Evolutionary conservation across 2,888 invertebrate genomes (phyloP).

Genomic region (Metalampra italica): DNA sequence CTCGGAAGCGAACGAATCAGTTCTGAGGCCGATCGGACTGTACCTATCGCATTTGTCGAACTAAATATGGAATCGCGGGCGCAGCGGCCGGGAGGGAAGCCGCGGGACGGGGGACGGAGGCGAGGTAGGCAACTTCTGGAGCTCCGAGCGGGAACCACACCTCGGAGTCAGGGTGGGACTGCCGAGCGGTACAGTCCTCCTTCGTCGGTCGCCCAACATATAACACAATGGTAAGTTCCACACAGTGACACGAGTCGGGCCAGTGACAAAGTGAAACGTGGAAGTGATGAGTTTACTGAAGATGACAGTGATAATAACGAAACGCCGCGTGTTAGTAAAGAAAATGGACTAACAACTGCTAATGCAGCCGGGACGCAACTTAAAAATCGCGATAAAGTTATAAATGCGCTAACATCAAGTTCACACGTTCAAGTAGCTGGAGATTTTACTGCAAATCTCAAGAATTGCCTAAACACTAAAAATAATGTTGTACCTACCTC

Average conservation of each 20-base stretch:
- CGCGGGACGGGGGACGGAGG: conserved; percentile 25
- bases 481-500: too few species aligned
- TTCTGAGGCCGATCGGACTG: conserved; percentile 55
- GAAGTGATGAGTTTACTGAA: conserved; percentile 19
- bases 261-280: conserved; percentile 20
- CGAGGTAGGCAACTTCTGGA: conserved; percentile 47
- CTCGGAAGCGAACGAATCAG: conserved; percentile 37
- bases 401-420: too few species aligned
- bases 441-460: too few species aligned
- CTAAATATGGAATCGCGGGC: conserved; percentile 71
- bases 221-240: conserved; percentile 71
- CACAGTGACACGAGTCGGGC: conserved; percentile 31
- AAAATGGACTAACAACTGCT: neutral
- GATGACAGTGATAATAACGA: conserved; percentile 1
- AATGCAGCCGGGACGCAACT: neutral
- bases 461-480: too few species aligned
- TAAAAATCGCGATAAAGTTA: too few species aligned
- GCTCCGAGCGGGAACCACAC: conserved; percentile 41
- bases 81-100: conserved; percentile 18
- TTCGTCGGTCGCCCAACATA: conserved; percentile 68
- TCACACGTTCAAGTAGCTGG: too few species aligned
- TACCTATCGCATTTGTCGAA: conserved; percentile 56
- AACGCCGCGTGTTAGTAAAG: neutral
- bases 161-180: conserved; percentile 77
- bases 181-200: conserved; percentile 73